Evolutionary conservation across 1,140 invertebrate genomes (phyloP).

Genomic region (Calliphora vicina): DNA sequence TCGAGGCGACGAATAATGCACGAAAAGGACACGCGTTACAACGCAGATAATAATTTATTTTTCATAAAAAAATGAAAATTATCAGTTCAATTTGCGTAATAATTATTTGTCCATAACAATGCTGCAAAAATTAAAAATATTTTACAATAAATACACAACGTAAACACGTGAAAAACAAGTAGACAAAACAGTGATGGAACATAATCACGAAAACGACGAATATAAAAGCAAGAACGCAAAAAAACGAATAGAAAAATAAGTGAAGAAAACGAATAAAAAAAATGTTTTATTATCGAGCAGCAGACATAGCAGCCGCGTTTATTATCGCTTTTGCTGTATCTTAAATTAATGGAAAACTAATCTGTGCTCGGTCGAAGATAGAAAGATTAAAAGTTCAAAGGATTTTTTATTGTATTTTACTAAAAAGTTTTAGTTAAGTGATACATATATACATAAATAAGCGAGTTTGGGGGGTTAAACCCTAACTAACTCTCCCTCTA

Average conservation of each 20-base stretch:
- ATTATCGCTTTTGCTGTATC: conserved; percentile 23
- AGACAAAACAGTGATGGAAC: not conserved
- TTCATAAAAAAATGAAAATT: conserved; percentile 8
- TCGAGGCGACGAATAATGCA: not conserved
- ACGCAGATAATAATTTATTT: conserved; percentile 20
- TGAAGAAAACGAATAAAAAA: conserved; percentile 16
- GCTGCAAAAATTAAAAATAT: not conserved
- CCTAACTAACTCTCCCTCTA: not conserved
- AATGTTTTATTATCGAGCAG: conserved; percentile 36
- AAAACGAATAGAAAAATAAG: conserved; percentile 28
- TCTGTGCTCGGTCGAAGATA: not conserved
- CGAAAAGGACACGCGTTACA: conserved; percentile 30
- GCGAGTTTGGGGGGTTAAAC: not conserved
- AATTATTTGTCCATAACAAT: not conserved
- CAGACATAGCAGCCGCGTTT: conserved; percentile 23
- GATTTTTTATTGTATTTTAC: not conserved
- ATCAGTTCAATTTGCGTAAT: not conserved
- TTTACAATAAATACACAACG: not conserved
- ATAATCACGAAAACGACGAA: not conserved
- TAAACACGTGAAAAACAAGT: conserved; percentile 19
- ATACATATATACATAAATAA: not conserved
- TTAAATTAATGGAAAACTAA: conserved; percentile 23
- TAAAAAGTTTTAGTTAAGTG: not conserved
- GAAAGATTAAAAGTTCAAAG: conserved; percentile 14
- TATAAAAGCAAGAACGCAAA: conserved; percentile 22